phyloP scores from a whole-genome alignment of 2,113 vertebrate species.

The Capreolus pygargus region DNA sequence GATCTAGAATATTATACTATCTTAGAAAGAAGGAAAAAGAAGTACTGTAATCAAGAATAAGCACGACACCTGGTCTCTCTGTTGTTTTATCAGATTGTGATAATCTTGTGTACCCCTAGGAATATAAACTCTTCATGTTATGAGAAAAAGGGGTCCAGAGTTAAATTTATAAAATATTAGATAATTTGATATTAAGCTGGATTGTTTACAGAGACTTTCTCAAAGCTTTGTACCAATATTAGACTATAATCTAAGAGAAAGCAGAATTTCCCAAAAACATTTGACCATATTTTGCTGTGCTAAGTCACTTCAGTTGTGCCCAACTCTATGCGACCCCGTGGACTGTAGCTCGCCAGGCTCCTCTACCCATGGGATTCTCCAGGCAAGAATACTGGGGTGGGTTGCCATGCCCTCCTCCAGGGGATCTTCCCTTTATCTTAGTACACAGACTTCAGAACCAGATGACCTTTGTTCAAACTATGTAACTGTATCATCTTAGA shows the following conservation, averaged over 20 bases:
- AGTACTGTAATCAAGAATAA: background rate
- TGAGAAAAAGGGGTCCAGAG: background rate
- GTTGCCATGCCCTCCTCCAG: background rate
- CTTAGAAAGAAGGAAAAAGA: background rate
- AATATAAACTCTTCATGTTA: background rate
- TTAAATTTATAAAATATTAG: background rate
- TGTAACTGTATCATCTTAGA: background rate
- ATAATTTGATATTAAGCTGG: background rate
- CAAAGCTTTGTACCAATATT: background rate
- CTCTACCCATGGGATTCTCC: background rate
- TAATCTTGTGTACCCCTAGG: background rate
- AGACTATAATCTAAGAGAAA: background rate
- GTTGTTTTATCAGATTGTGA: background rate
- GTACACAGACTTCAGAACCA: background rate
- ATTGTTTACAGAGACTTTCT: background rate
- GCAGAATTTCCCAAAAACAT: background rate
- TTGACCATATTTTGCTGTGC: background rate
- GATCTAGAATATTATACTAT: background rate
- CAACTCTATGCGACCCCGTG: fast-evolving
- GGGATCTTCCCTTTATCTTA: background rate
- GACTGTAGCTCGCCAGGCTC: background rate
- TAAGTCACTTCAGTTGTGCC: background rate
- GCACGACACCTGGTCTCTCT: background rate
- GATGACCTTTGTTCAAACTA: background rate
- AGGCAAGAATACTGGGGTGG: background rate